Evolutionary conservation across 2,113 vertebrate species (phyloP).

Genomic region (Sinocyclocheilus grahami): DNA sequence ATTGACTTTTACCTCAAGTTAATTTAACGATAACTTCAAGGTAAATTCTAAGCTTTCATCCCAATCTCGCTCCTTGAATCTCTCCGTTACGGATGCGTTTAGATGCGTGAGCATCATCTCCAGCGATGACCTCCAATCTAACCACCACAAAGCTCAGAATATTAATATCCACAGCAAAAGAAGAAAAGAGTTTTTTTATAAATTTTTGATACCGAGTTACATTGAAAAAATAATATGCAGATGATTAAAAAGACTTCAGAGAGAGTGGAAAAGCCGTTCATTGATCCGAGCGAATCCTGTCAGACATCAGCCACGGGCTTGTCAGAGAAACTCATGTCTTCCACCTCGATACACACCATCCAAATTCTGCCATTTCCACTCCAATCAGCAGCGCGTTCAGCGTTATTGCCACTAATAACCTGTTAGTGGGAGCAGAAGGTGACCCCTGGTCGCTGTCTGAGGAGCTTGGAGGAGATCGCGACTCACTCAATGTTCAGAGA

Average conservation of each 20-base stretch:
- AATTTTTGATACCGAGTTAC: conserved; percentile 77
- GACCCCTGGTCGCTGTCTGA: conserved; percentile 65
- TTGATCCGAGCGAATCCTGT: conserved; percentile 77
- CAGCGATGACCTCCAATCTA: conserved; percentile 53
- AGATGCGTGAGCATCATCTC: conserved; percentile 4
- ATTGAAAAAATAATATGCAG: conserved; percentile 78
- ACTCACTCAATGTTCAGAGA: conserved; percentile 42
- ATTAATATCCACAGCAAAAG: conserved; percentile 68
- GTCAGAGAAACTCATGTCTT: conserved; percentile 66
- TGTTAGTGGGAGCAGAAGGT: conserved; percentile 67
- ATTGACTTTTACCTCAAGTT: neutral
- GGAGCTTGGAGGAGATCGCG: conserved; percentile 14
- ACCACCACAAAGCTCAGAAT: conserved; percentile 67
- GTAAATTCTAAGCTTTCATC: conserved; percentile 25
- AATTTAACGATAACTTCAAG: neutral
- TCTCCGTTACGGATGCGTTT: conserved; percentile 28
- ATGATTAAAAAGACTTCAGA: conserved; percentile 84
- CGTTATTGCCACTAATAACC: conserved; percentile 77
- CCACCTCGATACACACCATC: conserved; percentile 60
- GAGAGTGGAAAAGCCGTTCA: conserved; percentile 74
- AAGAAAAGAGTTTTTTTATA: conserved; percentile 70
- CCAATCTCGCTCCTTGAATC: conserved; percentile 14
- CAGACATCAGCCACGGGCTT: conserved; percentile 71
- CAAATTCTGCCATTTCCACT: conserved; percentile 62
- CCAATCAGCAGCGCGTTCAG: conserved; percentile 68